phyloP scores from a whole-genome alignment of 2,113 vertebrate species.

The Columba janthina region DNA sequence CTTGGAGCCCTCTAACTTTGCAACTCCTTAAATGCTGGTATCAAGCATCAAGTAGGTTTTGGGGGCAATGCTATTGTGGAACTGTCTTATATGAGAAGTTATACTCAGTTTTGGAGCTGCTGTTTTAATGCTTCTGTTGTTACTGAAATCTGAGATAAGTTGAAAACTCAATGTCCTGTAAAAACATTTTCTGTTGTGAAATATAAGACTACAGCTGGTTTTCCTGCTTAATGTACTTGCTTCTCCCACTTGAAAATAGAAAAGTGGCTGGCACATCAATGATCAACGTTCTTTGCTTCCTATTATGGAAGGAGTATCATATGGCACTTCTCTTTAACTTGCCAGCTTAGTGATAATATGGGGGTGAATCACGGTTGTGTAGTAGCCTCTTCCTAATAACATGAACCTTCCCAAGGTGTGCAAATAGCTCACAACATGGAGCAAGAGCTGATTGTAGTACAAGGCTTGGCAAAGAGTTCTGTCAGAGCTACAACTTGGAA shows the following conservation, averaged over 20 bases:
- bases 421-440: neutral
- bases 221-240: neutral
- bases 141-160: neutral
- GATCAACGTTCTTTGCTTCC: neutral
- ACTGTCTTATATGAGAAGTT: neutral
- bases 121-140: neutral
- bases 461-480: neutral
- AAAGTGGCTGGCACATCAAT: neutral
- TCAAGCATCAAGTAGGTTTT: rapidly evolving
- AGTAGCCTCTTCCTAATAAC: too few species aligned
- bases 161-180: neutral
- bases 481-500: neutral
- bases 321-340: neutral
- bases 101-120: rapidly evolving
- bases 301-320: neutral
- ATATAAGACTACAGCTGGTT: neutral
- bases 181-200: neutral
- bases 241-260: neutral
- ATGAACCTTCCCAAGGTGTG: neutral
- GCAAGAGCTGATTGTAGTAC: neutral
- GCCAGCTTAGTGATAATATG: neutral
- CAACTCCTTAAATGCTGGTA: neutral
- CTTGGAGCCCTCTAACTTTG: neutral
- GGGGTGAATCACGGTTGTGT: neutral
- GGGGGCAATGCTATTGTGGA: rapidly evolving